Evolutionary conservation across 2,797 vertebrate genomes (phyloP), one percentile per base, ranked within the genome.

Genomic region (Onychomys torridus): DNA sequence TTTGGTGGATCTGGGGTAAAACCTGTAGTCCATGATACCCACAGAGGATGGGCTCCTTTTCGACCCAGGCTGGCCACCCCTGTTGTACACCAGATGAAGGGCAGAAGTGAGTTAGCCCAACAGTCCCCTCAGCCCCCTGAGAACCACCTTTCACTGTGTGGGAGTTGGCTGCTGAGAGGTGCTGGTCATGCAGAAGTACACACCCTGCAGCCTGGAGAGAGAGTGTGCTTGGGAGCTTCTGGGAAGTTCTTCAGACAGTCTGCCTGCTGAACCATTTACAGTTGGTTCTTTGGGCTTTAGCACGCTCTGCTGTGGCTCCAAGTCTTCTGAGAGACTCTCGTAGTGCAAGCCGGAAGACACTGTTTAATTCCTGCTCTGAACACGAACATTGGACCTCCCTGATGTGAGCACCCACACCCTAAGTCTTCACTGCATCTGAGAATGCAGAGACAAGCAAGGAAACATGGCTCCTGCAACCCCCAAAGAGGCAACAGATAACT

Each of bases 381-480:
- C 5, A 67, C 5, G 13, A 79, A 71, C 29, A 0, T 0, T 12
- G 46, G 65, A 73, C 13, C 67, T 27, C 5, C 59, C 67, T 46
- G 32, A 19, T 88, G 78, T 6, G 10, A 49, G 65, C 52, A 82
- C 87, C 95, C 96, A 96, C 91, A 73, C 88, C 78, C 83, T 91
- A 40, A 94, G 98, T 98, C 76, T 91, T 71, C 49, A 93, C 97
- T 90, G 97, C 93, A 97, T 89, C 96, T 92, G 55, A 97, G 90
- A 96, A 94, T 93, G 79, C 77, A 96, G 96, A 97, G 91, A 88
- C 96, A 96, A 93, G 69, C 19, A n/a, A 96, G 65, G 27, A 69
- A 90, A 43, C 9, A 11, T 61, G 95, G 71, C 21, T 89, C 78
- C 75, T 32, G 65, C 94, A 76, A 90, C 96, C 86, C 73, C 96